Evolutionary conservation across 2,113 vertebrate genomes (phyloP).

Genomic region (Rhipidura dahli): DNA sequence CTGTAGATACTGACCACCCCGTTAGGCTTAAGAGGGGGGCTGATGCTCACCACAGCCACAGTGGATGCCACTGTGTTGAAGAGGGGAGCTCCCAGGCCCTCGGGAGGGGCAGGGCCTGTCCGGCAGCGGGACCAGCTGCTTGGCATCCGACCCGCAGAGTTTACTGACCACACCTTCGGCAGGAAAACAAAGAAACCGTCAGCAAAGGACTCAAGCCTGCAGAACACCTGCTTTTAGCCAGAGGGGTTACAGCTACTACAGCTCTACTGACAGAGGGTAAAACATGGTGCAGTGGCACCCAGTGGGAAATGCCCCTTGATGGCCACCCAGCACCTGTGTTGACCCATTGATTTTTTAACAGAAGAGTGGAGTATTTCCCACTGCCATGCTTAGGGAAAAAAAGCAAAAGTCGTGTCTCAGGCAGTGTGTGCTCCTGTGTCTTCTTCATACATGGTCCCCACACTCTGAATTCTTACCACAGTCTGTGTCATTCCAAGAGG

Average conservation of each 20-base stretch:
- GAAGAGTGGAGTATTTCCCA: background rate
- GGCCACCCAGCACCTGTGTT: background rate
- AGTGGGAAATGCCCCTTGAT: background rate
- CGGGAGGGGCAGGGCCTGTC: conserved; percentile 86
- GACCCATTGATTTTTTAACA: background rate
- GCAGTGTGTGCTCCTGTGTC: fast-evolving
- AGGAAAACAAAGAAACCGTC: background rate
- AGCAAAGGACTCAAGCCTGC: background rate
- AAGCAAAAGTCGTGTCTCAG: background rate
- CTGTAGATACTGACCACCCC: conserved; percentile 87
- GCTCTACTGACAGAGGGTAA: background rate
- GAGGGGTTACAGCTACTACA: background rate
- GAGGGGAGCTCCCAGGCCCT: conserved; percentile 77
- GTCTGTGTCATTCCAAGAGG: background rate
- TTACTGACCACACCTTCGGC: conserved; percentile 85
- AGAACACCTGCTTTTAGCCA: background rate
- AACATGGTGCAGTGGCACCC: fast-evolving
- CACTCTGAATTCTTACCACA: background rate
- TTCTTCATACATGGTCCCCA: background rate
- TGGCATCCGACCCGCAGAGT: conserved; percentile 78
- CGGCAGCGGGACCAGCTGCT: conserved; percentile 81
- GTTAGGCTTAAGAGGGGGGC: conserved; percentile 78
- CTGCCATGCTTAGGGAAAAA: background rate
- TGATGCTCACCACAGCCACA: conserved; percentile 81
- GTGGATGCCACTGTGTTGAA: conserved; percentile 79